Conservation (phyloP, 2,888 invertebrate genomes). For the Caenorhabditis virilis region DNA sequence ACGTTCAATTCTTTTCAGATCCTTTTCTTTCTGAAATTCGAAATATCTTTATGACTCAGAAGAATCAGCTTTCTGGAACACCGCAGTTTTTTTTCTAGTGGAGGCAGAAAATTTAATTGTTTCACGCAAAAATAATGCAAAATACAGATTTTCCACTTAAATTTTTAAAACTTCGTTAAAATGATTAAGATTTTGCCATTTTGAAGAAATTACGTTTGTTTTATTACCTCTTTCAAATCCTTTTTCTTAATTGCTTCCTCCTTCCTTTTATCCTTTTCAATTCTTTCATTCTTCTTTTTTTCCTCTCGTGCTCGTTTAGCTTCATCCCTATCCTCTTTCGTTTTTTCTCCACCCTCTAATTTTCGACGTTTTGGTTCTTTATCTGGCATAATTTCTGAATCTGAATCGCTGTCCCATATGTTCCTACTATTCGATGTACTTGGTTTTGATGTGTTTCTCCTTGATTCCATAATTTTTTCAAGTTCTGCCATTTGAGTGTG, state of each 20-base stretch:
- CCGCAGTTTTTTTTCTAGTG: no score
- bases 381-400: background rate
- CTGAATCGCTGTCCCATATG: background rate
- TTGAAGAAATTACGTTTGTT: no score
- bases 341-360: no score
- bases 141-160: no score
- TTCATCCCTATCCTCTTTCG: no score
- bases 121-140: no score
- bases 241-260: conserved; percentile 8
- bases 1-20: conserved; percentile 34
- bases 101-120: no score
- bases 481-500: conserved; percentile 15
- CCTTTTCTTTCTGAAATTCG: conserved; percentile 38
- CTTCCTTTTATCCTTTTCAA: conserved; percentile 11
- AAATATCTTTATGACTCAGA: no score
- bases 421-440: no score
- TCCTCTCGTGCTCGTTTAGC: background rate
- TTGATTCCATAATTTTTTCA: conserved; percentile 8
- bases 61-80: no score
- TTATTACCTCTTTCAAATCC: conserved; percentile 11
- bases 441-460: background rate
- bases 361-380: background rate
- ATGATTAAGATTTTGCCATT: no score
- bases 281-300: conserved; percentile 6
- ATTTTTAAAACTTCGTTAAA: no score